Evolutionary conservation across 2,888 invertebrate species (phyloP).

Genomic region (Caradrina clavipalpis): DNA sequence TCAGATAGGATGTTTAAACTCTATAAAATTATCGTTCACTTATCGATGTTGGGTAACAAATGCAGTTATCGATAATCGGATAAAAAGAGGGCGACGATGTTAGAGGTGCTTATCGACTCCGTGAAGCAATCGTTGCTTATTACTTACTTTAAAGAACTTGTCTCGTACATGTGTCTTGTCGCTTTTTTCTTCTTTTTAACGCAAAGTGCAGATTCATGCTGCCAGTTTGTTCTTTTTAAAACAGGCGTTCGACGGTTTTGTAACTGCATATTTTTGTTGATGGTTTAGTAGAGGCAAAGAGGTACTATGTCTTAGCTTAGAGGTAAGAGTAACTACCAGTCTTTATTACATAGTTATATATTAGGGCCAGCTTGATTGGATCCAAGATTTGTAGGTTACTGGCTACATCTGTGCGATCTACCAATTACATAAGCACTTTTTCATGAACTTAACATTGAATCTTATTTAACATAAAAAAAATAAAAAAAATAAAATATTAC

Average conservation of each 20-base stretch:
- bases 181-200: conserved; percentile 44
- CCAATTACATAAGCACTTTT: no score
- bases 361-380: no score
- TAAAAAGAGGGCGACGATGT: conserved; percentile 52
- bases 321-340: no score
- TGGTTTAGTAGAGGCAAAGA: neutral
- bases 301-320: no score
- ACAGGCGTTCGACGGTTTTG: conserved; percentile 2
- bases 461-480: no score
- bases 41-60: conserved; percentile 73
- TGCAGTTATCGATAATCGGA: conserved; percentile 68
- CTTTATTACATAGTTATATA: no score
- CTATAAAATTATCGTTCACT: conserved; percentile 70
- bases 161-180: conserved; percentile 32
- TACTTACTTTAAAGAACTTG: conserved; percentile 53
- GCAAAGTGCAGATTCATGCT: conserved; percentile 45
- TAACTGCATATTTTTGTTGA: conserved; percentile 26
- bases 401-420: no score
- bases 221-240: conserved; percentile 41
- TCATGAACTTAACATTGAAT: no score
- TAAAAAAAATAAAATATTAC: no score
- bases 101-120: conserved; percentile 45
- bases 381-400: no score
- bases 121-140: conserved; percentile 48
- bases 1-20: conserved; percentile 69